These are phyloP conservation scores for Intellagama lesueurii DNA, from an alignment of 2,797 vertebrate species.

Conservation along the genomic window DNA sequence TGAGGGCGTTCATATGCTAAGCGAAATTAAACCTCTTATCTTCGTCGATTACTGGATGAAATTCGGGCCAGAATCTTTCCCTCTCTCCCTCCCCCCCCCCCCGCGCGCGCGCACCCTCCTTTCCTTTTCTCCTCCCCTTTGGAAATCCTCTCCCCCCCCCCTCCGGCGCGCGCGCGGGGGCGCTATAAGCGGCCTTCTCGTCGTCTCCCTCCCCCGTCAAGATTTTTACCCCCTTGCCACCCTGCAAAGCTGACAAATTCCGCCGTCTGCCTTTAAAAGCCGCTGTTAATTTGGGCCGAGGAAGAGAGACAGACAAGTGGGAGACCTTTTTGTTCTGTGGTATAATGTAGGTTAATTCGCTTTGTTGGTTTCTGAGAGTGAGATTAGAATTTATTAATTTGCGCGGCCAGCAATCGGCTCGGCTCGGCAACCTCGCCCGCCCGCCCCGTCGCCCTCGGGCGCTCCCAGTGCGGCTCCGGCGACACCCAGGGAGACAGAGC, in stretches of 20 bases:
- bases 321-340: conserved; percentile 25
- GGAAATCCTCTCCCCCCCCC: background rate
- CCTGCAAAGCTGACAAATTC: background rate
- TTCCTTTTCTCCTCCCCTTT: background rate
- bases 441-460: background rate
- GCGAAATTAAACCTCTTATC: conserved; percentile 42
- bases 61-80: conserved; percentile 22
- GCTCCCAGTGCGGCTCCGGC: background rate
- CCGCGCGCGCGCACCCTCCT: background rate
- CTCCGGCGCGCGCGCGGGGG: too few relatives aligned
- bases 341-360: conserved; percentile 70
- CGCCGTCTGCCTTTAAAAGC: background rate
- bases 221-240: background rate
- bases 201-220: background rate
- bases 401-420: conserved; percentile 62
- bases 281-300: background rate
- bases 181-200: background rate
- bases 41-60: conserved; percentile 12
- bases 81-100: background rate
- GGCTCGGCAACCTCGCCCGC: background rate
- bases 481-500: background rate
- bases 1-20: conserved; percentile 27
- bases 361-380: conserved; percentile 69
- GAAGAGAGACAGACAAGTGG: background rate
- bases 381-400: conserved; percentile 75